These are phyloP conservation scores for Pinctada fucata DNA, from an alignment of 2,888 invertebrate species.

Conservation along the genomic window DNA sequence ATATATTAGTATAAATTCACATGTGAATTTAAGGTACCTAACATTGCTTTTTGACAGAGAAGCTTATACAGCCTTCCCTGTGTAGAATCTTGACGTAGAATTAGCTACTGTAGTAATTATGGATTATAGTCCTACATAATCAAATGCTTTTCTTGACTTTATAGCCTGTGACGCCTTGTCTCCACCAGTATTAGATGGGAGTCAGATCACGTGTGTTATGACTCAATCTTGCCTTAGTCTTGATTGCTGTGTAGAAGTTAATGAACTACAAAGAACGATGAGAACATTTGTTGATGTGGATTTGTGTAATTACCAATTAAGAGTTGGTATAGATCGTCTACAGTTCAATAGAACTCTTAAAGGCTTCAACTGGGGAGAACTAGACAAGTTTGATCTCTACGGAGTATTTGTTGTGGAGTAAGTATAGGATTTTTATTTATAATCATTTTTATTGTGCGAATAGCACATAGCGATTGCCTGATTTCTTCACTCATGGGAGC, in stretches of 20 bases:
- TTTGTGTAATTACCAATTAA: constrained; percentile 42
- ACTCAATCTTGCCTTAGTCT: constrained; percentile 43
- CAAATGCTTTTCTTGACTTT: too few relatives aligned
- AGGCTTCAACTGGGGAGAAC: constrained; percentile 29
- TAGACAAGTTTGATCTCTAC: constrained; percentile 24
- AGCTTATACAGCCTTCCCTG: too few relatives aligned
- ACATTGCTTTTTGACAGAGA: too few relatives aligned
- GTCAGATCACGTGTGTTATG: constrained; percentile 36
- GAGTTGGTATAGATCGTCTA: constrained; percentile 41
- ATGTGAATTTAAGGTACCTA: too few relatives aligned
- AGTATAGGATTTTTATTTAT: background rate
- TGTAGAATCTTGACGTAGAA: too few relatives aligned
- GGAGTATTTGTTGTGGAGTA: constrained; percentile 25
- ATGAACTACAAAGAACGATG: constrained; percentile 31
- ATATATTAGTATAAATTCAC: too few relatives aligned
- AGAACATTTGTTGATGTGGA: constrained; percentile 38
- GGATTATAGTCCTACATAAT: too few relatives aligned
- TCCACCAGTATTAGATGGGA: background rate
- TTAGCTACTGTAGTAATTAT: too few relatives aligned
- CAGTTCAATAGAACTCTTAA: constrained; percentile 32
- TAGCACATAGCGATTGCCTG: too few relatives aligned
- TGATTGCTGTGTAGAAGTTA: constrained; percentile 49
- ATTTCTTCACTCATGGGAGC: too few relatives aligned
- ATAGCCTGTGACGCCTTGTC: constrained; percentile 15
- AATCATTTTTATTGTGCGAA: too few relatives aligned